Conservation (phyloP, 2,888 invertebrate genomes). For the Penaeus monodon region DNA sequence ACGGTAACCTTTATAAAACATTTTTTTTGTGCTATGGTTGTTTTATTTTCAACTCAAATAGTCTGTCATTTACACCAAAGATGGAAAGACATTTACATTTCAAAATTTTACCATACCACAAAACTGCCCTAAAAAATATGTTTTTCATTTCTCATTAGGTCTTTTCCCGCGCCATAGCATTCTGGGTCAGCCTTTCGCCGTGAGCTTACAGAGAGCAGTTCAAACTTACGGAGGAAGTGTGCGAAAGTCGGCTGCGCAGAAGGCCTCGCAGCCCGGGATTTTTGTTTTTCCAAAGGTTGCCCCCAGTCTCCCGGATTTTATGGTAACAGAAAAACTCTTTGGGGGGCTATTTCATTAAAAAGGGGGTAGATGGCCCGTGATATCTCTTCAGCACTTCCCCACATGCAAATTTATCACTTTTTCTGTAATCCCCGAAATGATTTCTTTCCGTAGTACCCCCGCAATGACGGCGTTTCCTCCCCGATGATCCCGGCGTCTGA, state of each 20-base stretch:
- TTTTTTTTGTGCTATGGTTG: too few relatives aligned
- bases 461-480: conserved; percentile 30
- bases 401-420: neutral
- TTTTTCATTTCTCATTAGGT: conserved; percentile 7
- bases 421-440: conserved; percentile 10
- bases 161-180: conserved; percentile 49
- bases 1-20: too few relatives aligned
- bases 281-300: conserved; percentile 26
- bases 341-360: too few relatives aligned
- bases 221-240: neutral
- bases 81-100: too few relatives aligned
- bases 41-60: too few relatives aligned
- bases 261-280: conserved; percentile 11
- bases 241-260: neutral
- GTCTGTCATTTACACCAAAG: too few relatives aligned
- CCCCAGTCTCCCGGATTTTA: neutral
- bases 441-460: neutral
- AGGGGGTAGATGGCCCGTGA: too few relatives aligned
- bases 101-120: too few relatives aligned
- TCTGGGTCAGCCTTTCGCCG: conserved; percentile 33
- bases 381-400: neutral
- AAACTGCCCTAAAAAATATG: too few relatives aligned
- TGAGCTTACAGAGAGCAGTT: neutral
- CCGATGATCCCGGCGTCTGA: conserved; percentile 30
- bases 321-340: neutral